A percentile compares a stretch with the other conserved stretches of the same genome.
Evolutionary conservation across 2,888 invertebrate species (phyloP).

Genomic region (Euplexia lucipara): DNA sequence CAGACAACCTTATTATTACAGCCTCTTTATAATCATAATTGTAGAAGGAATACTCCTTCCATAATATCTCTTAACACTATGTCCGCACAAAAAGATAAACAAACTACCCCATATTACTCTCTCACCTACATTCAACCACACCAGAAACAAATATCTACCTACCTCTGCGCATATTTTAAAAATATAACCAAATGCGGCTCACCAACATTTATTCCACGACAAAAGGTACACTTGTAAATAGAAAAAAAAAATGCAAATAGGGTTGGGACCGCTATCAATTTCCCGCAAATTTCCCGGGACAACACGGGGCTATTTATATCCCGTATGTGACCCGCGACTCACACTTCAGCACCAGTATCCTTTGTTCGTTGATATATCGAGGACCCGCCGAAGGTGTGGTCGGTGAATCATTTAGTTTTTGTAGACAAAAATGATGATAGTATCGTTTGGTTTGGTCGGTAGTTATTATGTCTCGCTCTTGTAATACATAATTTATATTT

Average conservation of each 20-base stretch:
- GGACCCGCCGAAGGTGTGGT: constrained; percentile 73
- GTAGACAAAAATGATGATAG: constrained; percentile 42
- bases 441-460: constrained; percentile 17
- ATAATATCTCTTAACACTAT: no score
- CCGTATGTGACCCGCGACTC: constrained; percentile 76
- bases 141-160: constrained; percentile 34
- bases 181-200: constrained; percentile 53
- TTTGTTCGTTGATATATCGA: constrained; percentile 76
- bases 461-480: constrained; percentile 13
- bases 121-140: constrained; percentile 22
- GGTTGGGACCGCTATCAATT: constrained; percentile 75
- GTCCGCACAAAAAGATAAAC: neutral
- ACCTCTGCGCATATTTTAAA: constrained; percentile 49
- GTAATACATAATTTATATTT: neutral
- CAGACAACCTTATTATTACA: no score
- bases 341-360: constrained; percentile 77
- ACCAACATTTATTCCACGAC: constrained; percentile 56
- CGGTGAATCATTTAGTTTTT: constrained; percentile 71
- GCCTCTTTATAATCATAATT: no score
- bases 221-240: constrained; percentile 72
- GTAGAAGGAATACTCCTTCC: no score
- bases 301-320: constrained; percentile 72
- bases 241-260: constrained; percentile 73
- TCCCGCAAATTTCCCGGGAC: constrained; percentile 70
- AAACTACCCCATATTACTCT: constrained; percentile 20